Evolutionary conservation across 2,113 vertebrate genomes (phyloP), one percentile per base, ranked within the genome.

Genomic region (Lycaon pictus): DNA sequence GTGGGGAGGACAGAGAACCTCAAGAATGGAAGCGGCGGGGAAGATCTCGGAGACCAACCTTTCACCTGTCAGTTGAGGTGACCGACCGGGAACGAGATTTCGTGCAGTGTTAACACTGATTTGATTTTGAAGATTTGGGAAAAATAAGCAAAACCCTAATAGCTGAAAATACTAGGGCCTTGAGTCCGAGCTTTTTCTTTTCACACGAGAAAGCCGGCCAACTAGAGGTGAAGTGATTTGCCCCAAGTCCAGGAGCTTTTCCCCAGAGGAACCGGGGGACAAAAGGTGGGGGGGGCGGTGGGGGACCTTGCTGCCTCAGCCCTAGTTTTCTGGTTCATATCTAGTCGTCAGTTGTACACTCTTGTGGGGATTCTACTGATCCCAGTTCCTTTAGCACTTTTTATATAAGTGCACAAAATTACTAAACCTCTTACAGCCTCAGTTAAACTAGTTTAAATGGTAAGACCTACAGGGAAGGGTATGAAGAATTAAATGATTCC

Each of bases 191-290:
- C 69, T 11, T 43, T 88, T 25, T 17, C 3, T 62, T 74, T 83
- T 55, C 43, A 7, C n/a, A 0, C 0, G 51, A 43, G 48, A 4
- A 35, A 43, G 62, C 56, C 8, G 56, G 80, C 43, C 35, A 1
- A 1, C 3, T 5, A 0, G 48, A 67, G 17, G 79, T 19, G 32
- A 35, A 6, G 56, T 2, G 25, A 7, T 29, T 23, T 22, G 60
- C 17, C 43, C 11, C 48, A 19, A 4, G 10, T 22, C 83, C 0
- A 1, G 35, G 23, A 9, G 8, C 7, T 5, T 88, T 60, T 5
- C 51, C 72, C 32, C 7, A 0, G 29, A 17, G 11, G 9, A 0
- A 2, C 0, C 0, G 17, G 16, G 56, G 43, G 6, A 43, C 43
- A 43, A 1, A 43, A 29, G 37, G 35, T 35, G 12, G 16, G 56